These are phyloP conservation scores for Cerastis leucographa DNA, from an alignment of 2,888 invertebrate species.

Conservation along the genomic window DNA sequence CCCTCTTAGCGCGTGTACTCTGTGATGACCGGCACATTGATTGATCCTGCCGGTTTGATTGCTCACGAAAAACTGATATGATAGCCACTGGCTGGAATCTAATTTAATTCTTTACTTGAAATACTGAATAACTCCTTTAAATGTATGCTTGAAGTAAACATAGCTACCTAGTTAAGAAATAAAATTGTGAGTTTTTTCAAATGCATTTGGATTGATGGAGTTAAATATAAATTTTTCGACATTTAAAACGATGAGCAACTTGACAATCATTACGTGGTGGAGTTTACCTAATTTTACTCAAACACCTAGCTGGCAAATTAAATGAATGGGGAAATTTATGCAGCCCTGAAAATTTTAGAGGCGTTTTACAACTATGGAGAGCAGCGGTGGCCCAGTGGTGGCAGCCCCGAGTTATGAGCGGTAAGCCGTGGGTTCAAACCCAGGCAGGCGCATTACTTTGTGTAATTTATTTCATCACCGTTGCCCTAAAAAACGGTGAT, in stretches of 20 bases:
- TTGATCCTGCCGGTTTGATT: slow-evolving; percentile 77
- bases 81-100: slow-evolving; percentile 23
- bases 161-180: too few species aligned
- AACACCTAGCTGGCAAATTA: too few species aligned
- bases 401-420: too few species aligned
- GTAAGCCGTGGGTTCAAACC: too few species aligned
- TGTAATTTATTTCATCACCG: too few species aligned
- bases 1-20: slow-evolving; percentile 85
- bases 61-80: slow-evolving; percentile 63
- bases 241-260: not conserved
- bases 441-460: too few species aligned
- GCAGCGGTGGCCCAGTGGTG: too few species aligned
- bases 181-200: not conserved
- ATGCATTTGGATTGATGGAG: not conserved
- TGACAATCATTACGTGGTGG: not conserved
- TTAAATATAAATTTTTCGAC: not conserved
- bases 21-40: slow-evolving; percentile 78
- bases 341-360: not conserved
- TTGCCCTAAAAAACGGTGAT: too few species aligned
- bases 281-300: not conserved
- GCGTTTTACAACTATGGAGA: too few species aligned
- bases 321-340: not conserved
- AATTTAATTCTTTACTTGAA: slow-evolving; percentile 12
- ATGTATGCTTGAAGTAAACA: not conserved
- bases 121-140: not conserved